Evolutionary conservation across 1,140 invertebrate species (phyloP).

Genomic region (Ectropis grisescens): DNA sequence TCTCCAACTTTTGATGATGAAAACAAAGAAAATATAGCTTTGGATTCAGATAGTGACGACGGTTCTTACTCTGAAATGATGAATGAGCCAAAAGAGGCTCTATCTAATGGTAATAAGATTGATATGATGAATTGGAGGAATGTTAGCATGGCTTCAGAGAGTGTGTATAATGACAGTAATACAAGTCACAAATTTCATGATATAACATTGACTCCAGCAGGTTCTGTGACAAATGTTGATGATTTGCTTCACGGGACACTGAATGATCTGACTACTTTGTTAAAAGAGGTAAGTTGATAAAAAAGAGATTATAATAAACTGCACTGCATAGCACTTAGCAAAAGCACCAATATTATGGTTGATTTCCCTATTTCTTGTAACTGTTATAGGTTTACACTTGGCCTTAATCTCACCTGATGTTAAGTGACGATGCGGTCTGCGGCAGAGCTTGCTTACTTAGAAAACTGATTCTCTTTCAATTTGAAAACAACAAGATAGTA

Average conservation of each 20-base stretch:
- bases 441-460: too few species aligned
- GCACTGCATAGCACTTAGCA: too few species aligned
- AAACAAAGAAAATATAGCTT: constrained; percentile 69
- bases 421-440: too few species aligned
- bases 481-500: too few species aligned
- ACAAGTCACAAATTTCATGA: constrained; percentile 20
- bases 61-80: constrained; percentile 52
- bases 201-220: constrained; percentile 26
- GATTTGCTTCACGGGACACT: constrained; percentile 39
- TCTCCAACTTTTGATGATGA: constrained; percentile 49
- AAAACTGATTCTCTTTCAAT: too few species aligned
- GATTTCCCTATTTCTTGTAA: too few species aligned
- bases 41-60: constrained; percentile 56
- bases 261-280: constrained; percentile 42
- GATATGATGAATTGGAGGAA: constrained; percentile 35
- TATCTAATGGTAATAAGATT: constrained; percentile 6
- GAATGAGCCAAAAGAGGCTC: constrained; percentile 22
- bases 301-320: too few species aligned
- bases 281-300: constrained; percentile 32
- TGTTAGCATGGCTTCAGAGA: constrained; percentile 33
- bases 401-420: too few species aligned
- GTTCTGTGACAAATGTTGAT: constrained; percentile 23
- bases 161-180: constrained; percentile 24
- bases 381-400: too few species aligned
- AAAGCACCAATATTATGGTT: too few species aligned